Percentiles rank a stretch among this genome's conserved stretches.
Conservation (phyloP, 2,113 vertebrate genomes). For the Propithecus coquereli region DNA sequence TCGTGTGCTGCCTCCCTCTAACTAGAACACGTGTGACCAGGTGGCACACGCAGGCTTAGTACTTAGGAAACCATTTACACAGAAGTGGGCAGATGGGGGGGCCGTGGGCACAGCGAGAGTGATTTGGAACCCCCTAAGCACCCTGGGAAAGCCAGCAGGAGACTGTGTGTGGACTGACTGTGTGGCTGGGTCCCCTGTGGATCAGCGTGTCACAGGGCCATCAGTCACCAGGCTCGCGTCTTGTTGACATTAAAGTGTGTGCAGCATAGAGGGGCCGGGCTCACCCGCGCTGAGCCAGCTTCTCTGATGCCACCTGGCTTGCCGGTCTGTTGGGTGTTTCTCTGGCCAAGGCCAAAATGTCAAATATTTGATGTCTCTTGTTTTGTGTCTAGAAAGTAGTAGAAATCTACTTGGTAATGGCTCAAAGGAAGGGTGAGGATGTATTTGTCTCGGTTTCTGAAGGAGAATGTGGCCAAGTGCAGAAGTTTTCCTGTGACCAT, state of each 20-base stretch:
- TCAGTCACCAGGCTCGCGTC: background rate
- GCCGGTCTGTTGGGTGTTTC: background rate
- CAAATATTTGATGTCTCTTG: background rate
- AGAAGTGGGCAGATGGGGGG: background rate
- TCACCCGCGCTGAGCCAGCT: rapidly evolving
- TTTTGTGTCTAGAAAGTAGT: background rate
- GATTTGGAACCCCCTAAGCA: rapidly evolving
- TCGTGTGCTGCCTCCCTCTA: rapidly evolving
- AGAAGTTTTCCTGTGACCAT: background rate
- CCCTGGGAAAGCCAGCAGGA: background rate
- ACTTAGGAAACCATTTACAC: background rate
- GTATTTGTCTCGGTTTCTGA: background rate
- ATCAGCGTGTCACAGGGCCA: rapidly evolving
- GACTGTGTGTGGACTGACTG: background rate
- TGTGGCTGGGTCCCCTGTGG: rapidly evolving
- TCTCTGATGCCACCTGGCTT: background rate
- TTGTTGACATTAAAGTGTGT: rapidly evolving
- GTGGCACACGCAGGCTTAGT: rapidly evolving
- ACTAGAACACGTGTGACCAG: rapidly evolving
- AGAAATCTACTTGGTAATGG: background rate
- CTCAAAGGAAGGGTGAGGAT: background rate
- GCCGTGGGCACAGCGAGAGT: background rate
- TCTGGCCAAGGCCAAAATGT: background rate
- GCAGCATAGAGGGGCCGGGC: rapidly evolving
- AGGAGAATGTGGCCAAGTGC: background rate